Evolutionary conservation across 2,113 vertebrate species (phyloP).

Genomic region (Arvicanthis niloticus): DNA sequence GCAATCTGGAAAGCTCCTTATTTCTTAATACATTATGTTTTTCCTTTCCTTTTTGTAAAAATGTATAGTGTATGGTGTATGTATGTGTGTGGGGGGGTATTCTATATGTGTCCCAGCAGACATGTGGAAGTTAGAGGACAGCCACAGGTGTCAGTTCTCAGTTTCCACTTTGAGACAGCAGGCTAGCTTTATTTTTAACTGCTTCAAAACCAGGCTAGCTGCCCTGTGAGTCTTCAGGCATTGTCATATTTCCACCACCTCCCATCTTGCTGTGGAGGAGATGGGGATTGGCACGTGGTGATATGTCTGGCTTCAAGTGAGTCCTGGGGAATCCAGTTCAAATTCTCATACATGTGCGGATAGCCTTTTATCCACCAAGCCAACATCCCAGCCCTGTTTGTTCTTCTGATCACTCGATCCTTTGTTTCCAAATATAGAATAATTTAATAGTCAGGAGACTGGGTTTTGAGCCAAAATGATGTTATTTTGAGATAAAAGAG

Average conservation of each 20-base stretch:
- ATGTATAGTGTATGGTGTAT: neutral
- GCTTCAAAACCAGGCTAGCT: neutral
- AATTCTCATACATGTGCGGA: too few species aligned
- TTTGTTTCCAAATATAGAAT: slow-evolving; percentile 19
- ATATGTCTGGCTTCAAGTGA: neutral
- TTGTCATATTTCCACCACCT: too few species aligned
- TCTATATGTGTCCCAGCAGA: neutral
- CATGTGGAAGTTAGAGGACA: neutral
- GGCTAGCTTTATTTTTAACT: neutral
- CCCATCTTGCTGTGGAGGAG: too few species aligned
- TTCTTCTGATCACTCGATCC: neutral
- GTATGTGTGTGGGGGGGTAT: neutral
- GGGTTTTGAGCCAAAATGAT: neutral
- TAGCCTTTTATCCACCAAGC: too few species aligned
- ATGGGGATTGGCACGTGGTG: accelerated
- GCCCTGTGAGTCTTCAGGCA: neutral
- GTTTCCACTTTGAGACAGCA: neutral
- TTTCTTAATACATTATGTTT: neutral
- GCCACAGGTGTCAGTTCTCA: neutral
- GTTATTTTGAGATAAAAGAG: slow-evolving; percentile 58
- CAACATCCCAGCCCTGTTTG: neutral
- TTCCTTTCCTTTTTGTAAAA: neutral
- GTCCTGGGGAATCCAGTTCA: neutral
- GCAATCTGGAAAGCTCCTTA: neutral
- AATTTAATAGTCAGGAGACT: slow-evolving; percentile 36